These are phyloP conservation scores for Zaprionus camerounensis DNA, from an alignment of 1,140 invertebrate genomes.

Conservation along the genomic window DNA sequence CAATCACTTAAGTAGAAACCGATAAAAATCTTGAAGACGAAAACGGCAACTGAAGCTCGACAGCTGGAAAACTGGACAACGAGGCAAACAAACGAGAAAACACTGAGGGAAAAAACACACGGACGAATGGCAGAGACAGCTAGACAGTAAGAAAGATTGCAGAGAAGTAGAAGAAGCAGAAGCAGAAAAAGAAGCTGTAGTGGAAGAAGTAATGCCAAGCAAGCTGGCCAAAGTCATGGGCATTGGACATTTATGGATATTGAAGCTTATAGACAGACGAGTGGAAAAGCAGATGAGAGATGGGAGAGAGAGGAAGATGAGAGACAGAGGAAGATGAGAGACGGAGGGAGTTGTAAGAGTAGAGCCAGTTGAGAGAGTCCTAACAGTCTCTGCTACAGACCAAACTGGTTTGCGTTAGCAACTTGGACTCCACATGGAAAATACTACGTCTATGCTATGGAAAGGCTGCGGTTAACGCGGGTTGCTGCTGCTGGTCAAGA, in stretches of 20 bases:
- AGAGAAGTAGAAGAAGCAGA: not conserved
- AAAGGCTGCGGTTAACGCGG: slow-evolving; percentile 50
- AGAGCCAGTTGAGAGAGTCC: not conserved
- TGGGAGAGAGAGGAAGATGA: not conserved
- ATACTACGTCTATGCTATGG: slow-evolving; percentile 25
- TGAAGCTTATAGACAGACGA: slow-evolving; percentile 76
- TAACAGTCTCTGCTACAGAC: slow-evolving; percentile 25
- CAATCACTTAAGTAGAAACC: slow-evolving; percentile 83
- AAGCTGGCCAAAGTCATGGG: slow-evolving; percentile 70
- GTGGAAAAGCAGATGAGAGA: not conserved
- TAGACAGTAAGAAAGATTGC: not conserved
- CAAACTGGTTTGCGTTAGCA: slow-evolving; percentile 58
- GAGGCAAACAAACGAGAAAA: slow-evolving; percentile 6
- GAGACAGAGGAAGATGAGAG: no score
- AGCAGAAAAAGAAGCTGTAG: slow-evolving; percentile 35
- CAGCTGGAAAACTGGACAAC: slow-evolving; percentile 32
- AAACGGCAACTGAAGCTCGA: slow-evolving; percentile 41
- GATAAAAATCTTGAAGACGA: slow-evolving; percentile 74
- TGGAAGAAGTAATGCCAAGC: slow-evolving; percentile 44
- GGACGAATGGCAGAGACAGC: slow-evolving; percentile 16
- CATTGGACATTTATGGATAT: slow-evolving; percentile 82
- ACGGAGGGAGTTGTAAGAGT: no score
- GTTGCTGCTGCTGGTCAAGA: slow-evolving; percentile 53
- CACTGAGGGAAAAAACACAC: slow-evolving; percentile 27
- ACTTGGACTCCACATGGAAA: no score